Evolutionary conservation across 2,888 invertebrate species (phyloP), one percentile per base, ranked within the genome.

Genomic region (Agrotis segetum): DNA sequence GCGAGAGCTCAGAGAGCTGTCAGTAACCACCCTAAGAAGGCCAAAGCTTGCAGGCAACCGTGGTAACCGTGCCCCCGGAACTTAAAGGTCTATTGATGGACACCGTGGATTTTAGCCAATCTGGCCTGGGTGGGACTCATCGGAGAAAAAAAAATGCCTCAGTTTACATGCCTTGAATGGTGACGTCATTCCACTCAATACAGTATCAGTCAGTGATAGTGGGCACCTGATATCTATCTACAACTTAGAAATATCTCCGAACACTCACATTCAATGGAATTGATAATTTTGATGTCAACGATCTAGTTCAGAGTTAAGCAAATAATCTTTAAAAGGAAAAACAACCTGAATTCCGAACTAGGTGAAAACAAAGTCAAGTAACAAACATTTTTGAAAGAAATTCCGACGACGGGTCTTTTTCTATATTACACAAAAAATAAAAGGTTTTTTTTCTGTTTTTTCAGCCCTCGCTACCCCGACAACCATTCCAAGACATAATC

Each of bases 401-500:
- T 11, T 40, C 9, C 9, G 40, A 40, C 9, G 11, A 11, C 40
- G 9, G 40, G 40, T 40, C 40, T 40, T 40, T 9, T 40, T 40
- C 40, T 40, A 11, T 11, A 9, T 34, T 34, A 34, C 34, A 40
- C 40, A 40, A 11, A 40, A 40, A 9, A 40, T 40, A 40, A 2
- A 40, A 40, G 1, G 11, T 11, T 11, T 13, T 53, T 53, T 34
- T 64, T 11, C 5, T 50, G 14, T 24, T 61, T 83, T 92, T 94
- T 71, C 86, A 96, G 96, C 86, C 91, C 4, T 85, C 94, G 5
- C 74, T 81, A 66, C 85, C 90, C 16, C 90, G 91, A 44, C 82
- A 88, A 29, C 85, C 87, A 13, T 96, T 95, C 67, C 89, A 87
- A 67, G 90, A 92, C 71, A 85, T 90, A 72, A 90, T 95, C 61